Percentiles rank a stretch among this genome's conserved stretches.
phyloP scores from a whole-genome alignment of 2,888 invertebrate genomes.

The Phasia obesa region DNA sequence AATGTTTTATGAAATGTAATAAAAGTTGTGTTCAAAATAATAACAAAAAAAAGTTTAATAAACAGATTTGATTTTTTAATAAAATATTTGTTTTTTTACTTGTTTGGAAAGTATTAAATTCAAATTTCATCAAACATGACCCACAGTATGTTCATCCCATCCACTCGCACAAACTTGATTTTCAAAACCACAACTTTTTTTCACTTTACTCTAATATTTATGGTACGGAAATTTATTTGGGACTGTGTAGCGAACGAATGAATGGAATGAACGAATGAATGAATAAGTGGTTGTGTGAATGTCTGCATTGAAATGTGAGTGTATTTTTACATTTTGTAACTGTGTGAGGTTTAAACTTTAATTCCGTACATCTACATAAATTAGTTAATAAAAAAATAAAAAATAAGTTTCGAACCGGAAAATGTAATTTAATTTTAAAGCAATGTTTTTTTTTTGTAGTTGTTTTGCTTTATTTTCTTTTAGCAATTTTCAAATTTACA shows the following conservation, averaged over 20 bases:
- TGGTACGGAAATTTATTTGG: constrained; percentile 1
- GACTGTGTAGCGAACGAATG: neutral
- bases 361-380: constrained; percentile 47
- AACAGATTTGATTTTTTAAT: constrained; percentile 7
- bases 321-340: constrained; percentile 9
- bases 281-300: neutral
- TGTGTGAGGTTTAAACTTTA: constrained; percentile 39
- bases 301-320: neutral
- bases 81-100: neutral
- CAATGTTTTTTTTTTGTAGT: constrained; percentile 8
- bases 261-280: neutral
- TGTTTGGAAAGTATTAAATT: neutral
- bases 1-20: neutral
- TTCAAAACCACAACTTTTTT: constrained; percentile 44
- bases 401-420: constrained; percentile 49
- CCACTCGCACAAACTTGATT: constrained; percentile 22
- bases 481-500: constrained; percentile 38
- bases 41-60: neutral
- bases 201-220: neutral
- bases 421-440: constrained; percentile 55
- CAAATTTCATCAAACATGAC: neutral
- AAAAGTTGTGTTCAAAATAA: neutral
- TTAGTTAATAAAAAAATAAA: constrained; percentile 45
- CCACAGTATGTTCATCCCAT: constrained; percentile 29
- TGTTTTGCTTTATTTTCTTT: constrained; percentile 9